Base-by-base conservation (phyloP, 2,113 vertebrate species). In the Laterallus jamaicensis region DNA sequence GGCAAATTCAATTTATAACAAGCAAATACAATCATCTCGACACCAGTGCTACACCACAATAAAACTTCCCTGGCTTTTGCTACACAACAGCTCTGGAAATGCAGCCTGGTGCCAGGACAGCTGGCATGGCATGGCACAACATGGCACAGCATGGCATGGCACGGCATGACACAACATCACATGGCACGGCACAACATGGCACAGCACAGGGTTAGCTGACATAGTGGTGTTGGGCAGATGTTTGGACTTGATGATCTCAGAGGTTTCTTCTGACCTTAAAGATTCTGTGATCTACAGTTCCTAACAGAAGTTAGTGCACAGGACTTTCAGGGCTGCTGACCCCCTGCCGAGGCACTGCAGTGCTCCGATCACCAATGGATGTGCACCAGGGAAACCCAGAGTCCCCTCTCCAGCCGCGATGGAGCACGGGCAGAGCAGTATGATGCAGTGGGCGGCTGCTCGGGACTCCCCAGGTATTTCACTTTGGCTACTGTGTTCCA, bases 1-100 rank as follows among this genome's bases (percentile, higher is more conserved):
- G 94, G 91, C 6, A 71, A 97, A 95, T 97, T 96, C 95, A 93
- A 96, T 97, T 96, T 97, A 79, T 79, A 92, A 87, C 93, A 84
- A 92, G 88, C 93, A 94, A 96, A 94, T 20, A 49, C 50, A 83
- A 96, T 86, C 62, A 80, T 94, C 95, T 89, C 20, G 6, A 85
- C 90, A 74, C 16, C 63, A 78, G 37, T 2, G 0, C 92, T 49
- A 50, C 75, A 26, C 64, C 62, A 63, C 55, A 35, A n/a, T 31
- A 28, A 40, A 24, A 50, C 76, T 84, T 32, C 66, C 78, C 81
- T 7, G 3, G 69, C 35, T 86, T 69, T 22, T 22, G 9, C 64
- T 49, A 55, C 10, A 7, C 69, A 5, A 0, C n/a, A 54, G 29
- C 19, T 75, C 63, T 2, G 20, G 11, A 5, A 39, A 47, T 4